Conservation (phyloP, 2,888 invertebrate species). For the Lottia scabra region DNA sequence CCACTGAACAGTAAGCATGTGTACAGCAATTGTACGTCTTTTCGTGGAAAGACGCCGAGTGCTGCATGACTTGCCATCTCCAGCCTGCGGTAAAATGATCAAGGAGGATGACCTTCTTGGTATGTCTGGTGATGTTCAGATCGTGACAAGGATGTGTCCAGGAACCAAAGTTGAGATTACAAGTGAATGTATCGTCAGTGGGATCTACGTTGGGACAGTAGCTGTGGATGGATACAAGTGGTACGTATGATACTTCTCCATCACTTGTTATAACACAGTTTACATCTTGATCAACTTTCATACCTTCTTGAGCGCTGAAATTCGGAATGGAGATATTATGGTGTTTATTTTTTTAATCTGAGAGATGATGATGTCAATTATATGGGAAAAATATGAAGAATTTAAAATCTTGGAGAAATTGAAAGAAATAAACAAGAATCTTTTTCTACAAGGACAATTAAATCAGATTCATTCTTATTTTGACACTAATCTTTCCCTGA, state of each 20-base stretch:
- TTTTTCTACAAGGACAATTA: too few species aligned
- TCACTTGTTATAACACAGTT: not conserved
- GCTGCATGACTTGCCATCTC: not conserved
- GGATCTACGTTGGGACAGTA: not conserved
- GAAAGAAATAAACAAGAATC: too few species aligned
- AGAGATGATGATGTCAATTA: too few species aligned
- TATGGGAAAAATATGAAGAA: too few species aligned
- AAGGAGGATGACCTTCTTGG: not conserved
- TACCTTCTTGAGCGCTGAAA: not conserved
- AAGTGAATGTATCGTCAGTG: not conserved
- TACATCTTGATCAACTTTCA: not conserved
- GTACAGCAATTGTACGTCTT: not conserved
- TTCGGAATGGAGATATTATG: not conserved
- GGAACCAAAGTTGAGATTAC: not conserved
- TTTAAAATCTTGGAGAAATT: too few species aligned
- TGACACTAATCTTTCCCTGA: too few species aligned
- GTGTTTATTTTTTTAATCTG: too few species aligned
- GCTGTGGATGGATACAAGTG: not conserved
- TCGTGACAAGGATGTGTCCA: not conserved
- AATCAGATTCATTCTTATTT: too few species aligned
- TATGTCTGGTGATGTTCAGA: not conserved
- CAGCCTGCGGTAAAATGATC: not conserved
- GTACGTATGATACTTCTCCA: not conserved
- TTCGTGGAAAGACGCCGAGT: not conserved
- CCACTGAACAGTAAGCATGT: not conserved